phyloP scores from a whole-genome alignment of 2,888 invertebrate species.

The Scelioninae gen. 2 region DNA sequence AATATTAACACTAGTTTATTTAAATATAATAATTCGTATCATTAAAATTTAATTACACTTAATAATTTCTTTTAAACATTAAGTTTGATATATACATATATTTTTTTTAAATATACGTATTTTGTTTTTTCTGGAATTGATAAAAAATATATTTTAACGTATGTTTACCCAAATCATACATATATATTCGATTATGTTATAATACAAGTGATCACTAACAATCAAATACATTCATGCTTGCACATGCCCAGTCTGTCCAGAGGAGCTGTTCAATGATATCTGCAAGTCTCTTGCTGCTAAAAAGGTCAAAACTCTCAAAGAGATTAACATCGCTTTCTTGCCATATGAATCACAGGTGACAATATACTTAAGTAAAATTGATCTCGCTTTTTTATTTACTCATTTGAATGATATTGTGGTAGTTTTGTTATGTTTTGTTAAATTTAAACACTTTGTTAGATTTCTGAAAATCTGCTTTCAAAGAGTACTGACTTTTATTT shows the following conservation, averaged over 20 bases:
- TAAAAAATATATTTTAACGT: background rate
- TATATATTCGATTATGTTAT: constrained; percentile 20
- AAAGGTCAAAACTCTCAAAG: constrained; percentile 98
- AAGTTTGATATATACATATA: background rate
- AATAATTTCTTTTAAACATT: background rate
- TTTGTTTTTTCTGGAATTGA: too few relatives aligned
- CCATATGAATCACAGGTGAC: constrained; percentile 97
- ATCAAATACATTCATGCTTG: constrained; percentile 70
- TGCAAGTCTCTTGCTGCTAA: constrained; percentile 96
- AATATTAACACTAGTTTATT: too few relatives aligned
- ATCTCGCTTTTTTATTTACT: constrained; percentile 26
- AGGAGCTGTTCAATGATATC: constrained; percentile 97
- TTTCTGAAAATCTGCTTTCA: too few relatives aligned
- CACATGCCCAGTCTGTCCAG: constrained; percentile 87
- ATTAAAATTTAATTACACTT: too few relatives aligned
- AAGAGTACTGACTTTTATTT: too few relatives aligned
- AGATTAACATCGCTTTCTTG: constrained; percentile 99
- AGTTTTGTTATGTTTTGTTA: constrained; percentile 29
- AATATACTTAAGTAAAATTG: too few relatives aligned
- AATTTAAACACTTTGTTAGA: too few relatives aligned
- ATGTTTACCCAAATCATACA: background rate
- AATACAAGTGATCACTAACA: constrained; percentile 65
- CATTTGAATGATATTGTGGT: constrained; percentile 38
- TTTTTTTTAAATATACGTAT: background rate
- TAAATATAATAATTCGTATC: too few relatives aligned